Conservation (phyloP, 1,140 invertebrate species). For the Drosophila sulfurigaster region DNA sequence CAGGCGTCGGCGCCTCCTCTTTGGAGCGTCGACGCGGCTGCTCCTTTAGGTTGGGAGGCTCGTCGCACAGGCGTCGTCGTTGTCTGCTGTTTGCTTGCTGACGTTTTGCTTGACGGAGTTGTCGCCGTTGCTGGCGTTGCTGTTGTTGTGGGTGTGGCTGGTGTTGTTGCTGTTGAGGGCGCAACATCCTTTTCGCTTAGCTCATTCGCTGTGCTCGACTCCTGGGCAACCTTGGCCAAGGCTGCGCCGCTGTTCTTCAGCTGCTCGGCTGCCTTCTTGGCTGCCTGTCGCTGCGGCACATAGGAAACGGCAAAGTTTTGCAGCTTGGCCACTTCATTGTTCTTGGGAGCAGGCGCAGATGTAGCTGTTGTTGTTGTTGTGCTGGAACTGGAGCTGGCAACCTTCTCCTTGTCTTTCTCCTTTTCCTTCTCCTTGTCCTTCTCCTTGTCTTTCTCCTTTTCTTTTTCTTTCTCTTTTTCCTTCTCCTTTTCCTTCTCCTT, state of each 20-base stretch:
- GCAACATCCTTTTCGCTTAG: constrained; percentile 13
- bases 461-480: constrained; percentile 15
- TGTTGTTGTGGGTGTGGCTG: constrained; percentile 28
- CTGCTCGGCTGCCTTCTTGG: constrained; percentile 95
- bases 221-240: constrained; percentile 86
- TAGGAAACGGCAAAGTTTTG: constrained; percentile 91
- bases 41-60: constrained; percentile 59
- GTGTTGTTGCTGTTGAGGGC: constrained; percentile 14
- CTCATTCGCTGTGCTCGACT: constrained; percentile 17
- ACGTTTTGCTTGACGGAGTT: constrained; percentile 20
- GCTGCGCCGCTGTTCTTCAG: constrained; percentile 91
- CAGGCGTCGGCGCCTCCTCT: constrained; percentile 53
- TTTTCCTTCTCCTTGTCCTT: constrained; percentile 25
- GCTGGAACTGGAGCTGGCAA: neutral
- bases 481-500: constrained; percentile 39
- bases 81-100: constrained; percentile 34
- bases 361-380: neutral
- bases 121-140: constrained; percentile 9
- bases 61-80: constrained; percentile 36
- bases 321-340: constrained; percentile 87
- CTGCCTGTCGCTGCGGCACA: constrained; percentile 95
- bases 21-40: constrained; percentile 56
- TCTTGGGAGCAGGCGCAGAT: constrained; percentile 25
- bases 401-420: constrained; percentile 11
- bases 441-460: constrained; percentile 1